Conservation (phyloP, 1,140 invertebrate species). For the Anadara kagoshimensis region DNA sequence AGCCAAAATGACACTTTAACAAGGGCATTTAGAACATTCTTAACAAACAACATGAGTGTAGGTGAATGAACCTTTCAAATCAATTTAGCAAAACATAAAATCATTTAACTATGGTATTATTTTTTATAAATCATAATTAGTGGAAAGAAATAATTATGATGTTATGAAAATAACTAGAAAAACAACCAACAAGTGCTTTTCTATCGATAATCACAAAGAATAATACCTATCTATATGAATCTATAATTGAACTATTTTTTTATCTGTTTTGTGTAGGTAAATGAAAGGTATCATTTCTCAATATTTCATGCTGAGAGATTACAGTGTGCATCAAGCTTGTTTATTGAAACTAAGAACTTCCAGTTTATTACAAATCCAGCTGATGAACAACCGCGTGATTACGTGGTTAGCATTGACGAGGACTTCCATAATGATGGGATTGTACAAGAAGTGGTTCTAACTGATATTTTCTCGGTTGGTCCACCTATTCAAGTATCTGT, state of each 20-base stretch:
- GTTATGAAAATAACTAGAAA: too few species aligned
- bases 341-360: conserved; percentile 43
- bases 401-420: conserved; percentile 38
- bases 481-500: conserved; percentile 43
- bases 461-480: conserved; percentile 47
- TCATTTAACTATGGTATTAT: too few species aligned
- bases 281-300: conserved; percentile 48
- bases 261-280: conserved; percentile 38
- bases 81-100: too few species aligned
- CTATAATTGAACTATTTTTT: neutral
- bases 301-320: conserved; percentile 54
- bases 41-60: too few species aligned
- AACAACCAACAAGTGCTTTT: too few species aligned
- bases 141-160: too few species aligned
- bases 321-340: conserved; percentile 44
- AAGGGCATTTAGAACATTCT: too few species aligned
- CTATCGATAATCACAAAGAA: too few species aligned
- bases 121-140: too few species aligned
- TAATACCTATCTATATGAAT: too few species aligned
- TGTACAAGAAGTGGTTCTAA: conserved; percentile 34
- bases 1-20: too few species aligned
- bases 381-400: conserved; percentile 42
- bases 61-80: too few species aligned
- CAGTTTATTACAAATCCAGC: conserved; percentile 36
- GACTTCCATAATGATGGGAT: conserved; percentile 51